Evolutionary conservation across 2,888 invertebrate genomes (phyloP).

Genomic region (Dynastes tityus): DNA sequence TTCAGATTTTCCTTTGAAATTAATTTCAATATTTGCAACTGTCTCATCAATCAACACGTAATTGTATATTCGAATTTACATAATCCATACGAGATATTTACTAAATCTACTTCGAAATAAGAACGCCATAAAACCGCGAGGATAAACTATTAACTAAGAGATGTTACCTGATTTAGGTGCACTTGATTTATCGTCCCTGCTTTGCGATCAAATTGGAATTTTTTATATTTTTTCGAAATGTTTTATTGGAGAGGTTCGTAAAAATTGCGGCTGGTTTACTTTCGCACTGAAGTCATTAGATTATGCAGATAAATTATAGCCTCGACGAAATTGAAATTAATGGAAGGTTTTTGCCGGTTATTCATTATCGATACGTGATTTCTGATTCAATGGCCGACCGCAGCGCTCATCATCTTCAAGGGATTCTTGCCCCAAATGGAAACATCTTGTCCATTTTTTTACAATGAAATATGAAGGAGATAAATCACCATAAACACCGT

Average conservation of each 20-base stretch:
- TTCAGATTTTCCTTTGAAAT: too few species aligned
- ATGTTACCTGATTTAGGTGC: not conserved
- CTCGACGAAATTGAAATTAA: slow-evolving; percentile 17
- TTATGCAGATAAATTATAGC: slow-evolving; percentile 27
- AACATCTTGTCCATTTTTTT: too few species aligned
- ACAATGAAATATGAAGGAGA: too few species aligned
- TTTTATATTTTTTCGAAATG: slow-evolving; percentile 1
- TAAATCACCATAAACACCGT: too few species aligned
- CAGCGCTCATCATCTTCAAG: too few species aligned
- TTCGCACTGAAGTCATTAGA: slow-evolving; percentile 20
- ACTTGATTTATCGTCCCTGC: slow-evolving; percentile 23
- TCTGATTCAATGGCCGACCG: not conserved
- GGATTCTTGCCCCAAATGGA: too few species aligned
- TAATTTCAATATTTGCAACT: too few species aligned
- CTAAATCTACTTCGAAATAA: too few species aligned
- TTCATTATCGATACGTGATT: slow-evolving; percentile 13
- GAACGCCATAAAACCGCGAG: not conserved
- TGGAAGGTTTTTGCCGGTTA: slow-evolving; percentile 1
- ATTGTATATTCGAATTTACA: too few species aligned
- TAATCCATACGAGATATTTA: too few species aligned
- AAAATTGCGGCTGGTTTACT: slow-evolving; percentile 18
- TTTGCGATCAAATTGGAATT: slow-evolving; percentile 24
- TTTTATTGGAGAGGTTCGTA: slow-evolving; percentile 14
- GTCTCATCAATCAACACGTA: too few species aligned
- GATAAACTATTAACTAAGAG: not conserved